Evolutionary conservation across 2,797 vertebrate genomes (phyloP).

Genomic region (Avahi laniger): DNA sequence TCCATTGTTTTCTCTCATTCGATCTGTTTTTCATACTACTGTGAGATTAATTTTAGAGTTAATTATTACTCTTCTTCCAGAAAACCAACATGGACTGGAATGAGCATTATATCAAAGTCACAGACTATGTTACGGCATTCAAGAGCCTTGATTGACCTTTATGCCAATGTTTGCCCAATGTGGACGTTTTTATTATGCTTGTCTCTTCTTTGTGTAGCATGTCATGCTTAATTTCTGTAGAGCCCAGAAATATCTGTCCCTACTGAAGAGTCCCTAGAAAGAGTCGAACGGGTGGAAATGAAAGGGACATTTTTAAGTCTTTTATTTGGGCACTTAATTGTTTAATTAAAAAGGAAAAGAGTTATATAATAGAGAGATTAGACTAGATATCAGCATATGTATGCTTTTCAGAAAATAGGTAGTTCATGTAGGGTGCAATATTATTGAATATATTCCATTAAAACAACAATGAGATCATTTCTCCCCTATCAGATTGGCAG

Average conservation of each 20-base stretch:
- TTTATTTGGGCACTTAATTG: slow-evolving; percentile 34
- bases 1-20: neutral
- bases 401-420: slow-evolving; percentile 26
- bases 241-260: neutral
- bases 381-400: neutral
- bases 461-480: neutral
- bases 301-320: neutral
- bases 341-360: slow-evolving; percentile 42
- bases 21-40: slow-evolving; percentile 8
- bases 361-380: neutral
- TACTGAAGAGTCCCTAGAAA: neutral
- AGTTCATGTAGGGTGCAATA: neutral
- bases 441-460: slow-evolving; percentile 40
- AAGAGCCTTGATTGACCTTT: neutral
- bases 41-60: slow-evolving; percentile 11
- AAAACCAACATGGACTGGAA: neutral
- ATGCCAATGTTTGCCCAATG: neutral
- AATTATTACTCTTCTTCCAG: neutral
- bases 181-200: slow-evolving; percentile 1
- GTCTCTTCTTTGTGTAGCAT: neutral
- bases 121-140: neutral
- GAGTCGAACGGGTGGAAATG: neutral
- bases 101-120: neutral
- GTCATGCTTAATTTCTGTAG: neutral
- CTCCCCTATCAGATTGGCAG: neutral